Evolutionary conservation across 2,113 vertebrate genomes (phyloP), one percentile per base, ranked within the genome.

Genomic region (Paradisaea rubra): DNA sequence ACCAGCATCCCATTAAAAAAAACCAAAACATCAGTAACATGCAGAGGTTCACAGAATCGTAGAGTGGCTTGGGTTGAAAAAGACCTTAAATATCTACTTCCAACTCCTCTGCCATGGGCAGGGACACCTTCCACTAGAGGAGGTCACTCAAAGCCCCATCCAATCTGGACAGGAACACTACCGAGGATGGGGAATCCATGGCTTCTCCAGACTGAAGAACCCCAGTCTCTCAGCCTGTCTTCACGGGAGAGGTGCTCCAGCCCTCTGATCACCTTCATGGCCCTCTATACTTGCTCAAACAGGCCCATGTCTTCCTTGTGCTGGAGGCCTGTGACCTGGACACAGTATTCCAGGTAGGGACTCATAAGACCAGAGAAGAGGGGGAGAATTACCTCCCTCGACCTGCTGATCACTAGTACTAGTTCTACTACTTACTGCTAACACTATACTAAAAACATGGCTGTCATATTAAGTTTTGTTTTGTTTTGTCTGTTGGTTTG

Each of bases 311-410:
- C 11, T 39, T 74, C 28, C 27, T 44, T 4, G 14, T 9, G 33
- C 14, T 60, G 77, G 16, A 45, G 24, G 9, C 16, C 53, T 0
- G 0, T 14, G 37, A 60, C 16, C 23, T 30, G 24, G 24, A 47
- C 45, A 44, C 15, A 22, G 2, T 9, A 5, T 21, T 53, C 30
- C 61, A 30, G 20, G 23, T 2, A 59, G 28, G 15, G 28, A 53
- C 5, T 22, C 47, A 4, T 5, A n/a, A 41, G 11, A 68, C 20
- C 28, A 61, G 30, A 31, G 16, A 10, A 73, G n/a, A 35, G 33
- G 25, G 16, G 13, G 6, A 53, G 6, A 31, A 52, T 45, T 20
- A n/a, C 28, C 10, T 73, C 13, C 13, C 28, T 52, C 41, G 24
- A 47, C 27, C 33, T 53, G 6, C n/a, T 53, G 9, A 41, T 53